Base-by-base conservation (phyloP, 2,113 vertebrate genomes). In the Haemorhous mexicanus region DNA sequence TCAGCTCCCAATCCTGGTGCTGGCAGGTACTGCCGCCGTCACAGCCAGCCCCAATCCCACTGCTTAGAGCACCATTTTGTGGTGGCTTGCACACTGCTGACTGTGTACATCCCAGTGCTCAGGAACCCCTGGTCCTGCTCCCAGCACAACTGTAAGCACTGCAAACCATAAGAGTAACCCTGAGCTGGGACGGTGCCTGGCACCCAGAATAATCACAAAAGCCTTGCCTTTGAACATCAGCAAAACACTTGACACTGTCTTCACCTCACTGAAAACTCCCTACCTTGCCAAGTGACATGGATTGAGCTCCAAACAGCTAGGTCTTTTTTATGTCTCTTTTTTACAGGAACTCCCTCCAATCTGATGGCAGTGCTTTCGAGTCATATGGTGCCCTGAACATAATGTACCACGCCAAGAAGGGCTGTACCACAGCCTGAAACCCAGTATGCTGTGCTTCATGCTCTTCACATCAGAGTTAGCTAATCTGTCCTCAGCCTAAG, bases 61-160 rank as follows among this genome's bases (percentile, higher is more conserved):
- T 68, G 61, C 81, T 47, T 0, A 0, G 24, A 76, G 69, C 7
- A 16, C 23, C 0, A 1, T 53, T 76, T 11, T 33, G 39, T 13
- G 1, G 32, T 7, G 11, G 69, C 52, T 30, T 39, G 26, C 1
- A 2, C 12, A 19, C 58, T 32, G 66, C 28, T 70, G 50, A 22
- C 19, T 35, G 15, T 1, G 15, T 28, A 11, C 20, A n/a, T 47
- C 27, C 66, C 0, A 3, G 44, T 13, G 46, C 67, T 64, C 0
- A 1, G 44, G 83, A 86, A n/a, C 11, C 27, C 49, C 30, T 10
- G 10, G 16, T 87, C n/a, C 41, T 28, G 41, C 55, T 55, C 35
- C 55, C 67, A 58, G 85, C 20, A 61, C 43, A 82, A 47, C 23
- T 59, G 32, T 27, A 87, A 79, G 58, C 47, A 55, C 14, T 39